phyloP scores from a whole-genome alignment of 2,888 invertebrate genomes.

The Mimumesa dahlbomi region DNA sequence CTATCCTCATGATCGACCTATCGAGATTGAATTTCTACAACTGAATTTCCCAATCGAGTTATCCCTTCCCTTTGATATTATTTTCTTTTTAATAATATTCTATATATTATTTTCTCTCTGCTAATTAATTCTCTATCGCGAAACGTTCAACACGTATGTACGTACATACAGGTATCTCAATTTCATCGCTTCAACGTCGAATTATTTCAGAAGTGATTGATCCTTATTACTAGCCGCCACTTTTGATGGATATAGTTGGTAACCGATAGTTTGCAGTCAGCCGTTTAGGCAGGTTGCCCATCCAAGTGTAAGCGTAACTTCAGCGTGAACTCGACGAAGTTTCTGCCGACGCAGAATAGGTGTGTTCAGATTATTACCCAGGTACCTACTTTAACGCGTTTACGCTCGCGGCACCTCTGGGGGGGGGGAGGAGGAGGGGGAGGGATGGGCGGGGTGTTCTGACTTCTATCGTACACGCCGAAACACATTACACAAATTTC shows the following conservation, averaged over 20 bases:
- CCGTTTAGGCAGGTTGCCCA: slow-evolving; percentile 18
- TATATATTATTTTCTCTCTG: too few species aligned
- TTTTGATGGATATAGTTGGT: slow-evolving; percentile 10
- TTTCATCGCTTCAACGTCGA: slow-evolving; percentile 3
- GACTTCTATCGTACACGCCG: slow-evolving; percentile 19
- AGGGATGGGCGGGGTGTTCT: slow-evolving; percentile 10
- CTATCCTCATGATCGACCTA: too few species aligned
- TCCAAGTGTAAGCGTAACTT: slow-evolving; percentile 29
- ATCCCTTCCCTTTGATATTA: too few species aligned
- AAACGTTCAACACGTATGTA: too few species aligned
- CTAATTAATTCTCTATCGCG: too few species aligned
- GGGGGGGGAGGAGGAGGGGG: slow-evolving; percentile 1
- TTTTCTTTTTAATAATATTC: too few species aligned
- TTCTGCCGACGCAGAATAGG: slow-evolving; percentile 44
- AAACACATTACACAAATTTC: slow-evolving; percentile 46
- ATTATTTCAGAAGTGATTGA: slow-evolving; percentile 13
- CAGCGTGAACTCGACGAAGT: slow-evolving; percentile 41
- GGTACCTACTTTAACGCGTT: slow-evolving; percentile 54
- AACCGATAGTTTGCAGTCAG: slow-evolving; percentile 16
- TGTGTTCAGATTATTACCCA: slow-evolving; percentile 50
- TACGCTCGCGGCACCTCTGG: slow-evolving; percentile 26
- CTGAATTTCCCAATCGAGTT: too few species aligned
- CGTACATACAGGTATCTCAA: slow-evolving; percentile 33
- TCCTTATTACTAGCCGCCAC: slow-evolving; percentile 6
- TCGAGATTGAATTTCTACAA: too few species aligned